Evolutionary conservation across 2,113 vertebrate species (phyloP), one percentile per base, ranked within the genome.

Genomic region (Ceyx cyanopectus): DNA sequence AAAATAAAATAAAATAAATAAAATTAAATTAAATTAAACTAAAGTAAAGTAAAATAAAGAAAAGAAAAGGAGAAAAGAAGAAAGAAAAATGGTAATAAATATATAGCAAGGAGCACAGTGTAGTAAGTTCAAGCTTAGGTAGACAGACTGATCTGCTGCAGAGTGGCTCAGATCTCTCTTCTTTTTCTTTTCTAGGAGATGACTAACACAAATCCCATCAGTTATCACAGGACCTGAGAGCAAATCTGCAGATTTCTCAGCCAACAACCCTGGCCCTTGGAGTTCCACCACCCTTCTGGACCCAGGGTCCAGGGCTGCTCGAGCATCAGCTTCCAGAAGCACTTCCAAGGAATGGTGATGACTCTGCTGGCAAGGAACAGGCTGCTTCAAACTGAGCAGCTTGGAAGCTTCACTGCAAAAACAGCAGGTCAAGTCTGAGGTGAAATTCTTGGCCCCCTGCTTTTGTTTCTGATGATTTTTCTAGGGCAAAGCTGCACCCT

Each of bases 361-460:
- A 68, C 77, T 78, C 30, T 23, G 61, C 87, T 85, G 94, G 77
- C 56, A 13, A 30, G 65, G 56, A 90, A 62, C 0, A 0, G 63
- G 43, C 14, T 1, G 0, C 60, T 63, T 76, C 80, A 16, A 16
- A 76, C 30, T 1, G 19, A 73, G 67, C 84, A 93, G 82, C 43
- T 92, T 76, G 78, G 83, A 76, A 40, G 30, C n/a, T 18, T 27
- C 5, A 0, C 54, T 82, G 74, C 43, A 75, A 84, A 81, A 87
- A 66, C 91, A 92, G 45, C 6, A 0, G 92, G 88, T 69, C 65
- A 70, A 66, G 62, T 24, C 54, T 5, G 48, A 89, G 86, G 89
- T 85, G 84, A 91, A 81, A 95, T 90, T 85, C 91, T 90, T 69
- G 45, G 10, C 48, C 69, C 30, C 76, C 45, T 84, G 83, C 81